phyloP scores from a whole-genome alignment of 2,797 vertebrate genomes.

The Sarcophilus harrisii region DNA sequence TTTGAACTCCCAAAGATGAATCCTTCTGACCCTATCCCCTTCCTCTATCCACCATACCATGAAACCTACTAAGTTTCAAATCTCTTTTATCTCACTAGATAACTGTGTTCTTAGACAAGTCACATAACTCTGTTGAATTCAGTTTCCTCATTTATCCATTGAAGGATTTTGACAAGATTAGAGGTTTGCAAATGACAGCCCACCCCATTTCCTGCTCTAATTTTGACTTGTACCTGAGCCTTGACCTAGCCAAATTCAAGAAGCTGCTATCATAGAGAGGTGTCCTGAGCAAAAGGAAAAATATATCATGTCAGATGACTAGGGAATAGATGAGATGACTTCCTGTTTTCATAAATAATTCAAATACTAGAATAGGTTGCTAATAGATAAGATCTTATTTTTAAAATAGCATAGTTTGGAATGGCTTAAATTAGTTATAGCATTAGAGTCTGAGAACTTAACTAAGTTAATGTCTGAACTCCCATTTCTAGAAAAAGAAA shows the following conservation, averaged over 20 bases:
- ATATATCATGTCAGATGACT: background rate
- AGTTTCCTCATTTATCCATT: background rate
- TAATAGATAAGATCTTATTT: constrained; percentile 63
- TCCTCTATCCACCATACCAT: background rate
- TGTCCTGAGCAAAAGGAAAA: constrained; percentile 19
- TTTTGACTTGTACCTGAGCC: background rate
- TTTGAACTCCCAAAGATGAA: background rate
- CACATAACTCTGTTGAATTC: background rate
- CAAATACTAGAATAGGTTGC: constrained; percentile 60
- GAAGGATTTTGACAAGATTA: background rate
- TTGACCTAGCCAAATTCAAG: background rate
- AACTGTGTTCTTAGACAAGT: background rate
- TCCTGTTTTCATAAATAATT: constrained; percentile 55
- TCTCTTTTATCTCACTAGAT: background rate
- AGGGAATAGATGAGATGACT: constrained; percentile 47
- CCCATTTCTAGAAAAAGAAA: constrained; percentile 53
- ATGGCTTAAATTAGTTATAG: constrained; percentile 67
- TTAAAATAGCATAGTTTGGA: constrained; percentile 72
- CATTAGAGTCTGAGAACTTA: constrained; percentile 64
- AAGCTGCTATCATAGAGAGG: background rate
- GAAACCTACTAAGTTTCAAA: background rate
- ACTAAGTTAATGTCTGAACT: constrained; percentile 64
- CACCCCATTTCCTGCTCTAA: background rate
- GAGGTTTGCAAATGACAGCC: background rate
- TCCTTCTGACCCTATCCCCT: background rate